These are phyloP conservation scores for Scrobipalpa atriplicella DNA, from an alignment of 2,888 invertebrate species.

Conservation along the genomic window DNA sequence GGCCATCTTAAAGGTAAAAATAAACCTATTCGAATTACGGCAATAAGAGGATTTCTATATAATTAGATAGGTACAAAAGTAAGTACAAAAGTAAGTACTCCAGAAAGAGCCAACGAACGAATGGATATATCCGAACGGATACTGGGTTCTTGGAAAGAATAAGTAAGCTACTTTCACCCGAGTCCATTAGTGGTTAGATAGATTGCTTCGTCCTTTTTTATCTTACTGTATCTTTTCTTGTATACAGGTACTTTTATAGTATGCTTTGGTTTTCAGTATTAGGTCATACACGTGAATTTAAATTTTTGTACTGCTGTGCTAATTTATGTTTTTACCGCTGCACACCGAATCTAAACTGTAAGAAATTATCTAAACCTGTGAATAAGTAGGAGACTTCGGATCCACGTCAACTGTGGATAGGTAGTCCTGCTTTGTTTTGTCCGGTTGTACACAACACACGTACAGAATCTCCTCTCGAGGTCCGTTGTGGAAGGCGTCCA, in stretches of 20 bases:
- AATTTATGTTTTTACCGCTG: too few species aligned
- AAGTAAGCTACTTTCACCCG: slow-evolving; percentile 34
- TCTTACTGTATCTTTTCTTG: background rate
- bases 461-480: slow-evolving; percentile 94
- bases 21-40: too few species aligned
- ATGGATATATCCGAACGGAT: background rate
- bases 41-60: too few species aligned
- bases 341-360: too few species aligned
- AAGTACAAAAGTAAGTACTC: background rate
- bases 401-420: slow-evolving; percentile 96
- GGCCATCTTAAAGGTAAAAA: too few species aligned
- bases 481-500: slow-evolving; percentile 92
- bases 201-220: slow-evolving; percentile 16
- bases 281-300: too few species aligned
- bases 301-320: too few species aligned
- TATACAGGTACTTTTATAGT: background rate
- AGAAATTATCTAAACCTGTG: too few species aligned
- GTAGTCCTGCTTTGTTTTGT: slow-evolving; percentile 90
- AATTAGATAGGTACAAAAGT: background rate
- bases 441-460: slow-evolving; percentile 93
- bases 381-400: slow-evolving; percentile 91
- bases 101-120: background rate
- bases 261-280: too few species aligned
- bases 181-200: slow-evolving; percentile 26
- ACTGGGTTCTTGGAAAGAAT: slow-evolving; percentile 3